These are phyloP conservation scores for Drosophila busckii DNA, from an alignment of 1,140 invertebrate genomes.

Conservation along the genomic window DNA sequence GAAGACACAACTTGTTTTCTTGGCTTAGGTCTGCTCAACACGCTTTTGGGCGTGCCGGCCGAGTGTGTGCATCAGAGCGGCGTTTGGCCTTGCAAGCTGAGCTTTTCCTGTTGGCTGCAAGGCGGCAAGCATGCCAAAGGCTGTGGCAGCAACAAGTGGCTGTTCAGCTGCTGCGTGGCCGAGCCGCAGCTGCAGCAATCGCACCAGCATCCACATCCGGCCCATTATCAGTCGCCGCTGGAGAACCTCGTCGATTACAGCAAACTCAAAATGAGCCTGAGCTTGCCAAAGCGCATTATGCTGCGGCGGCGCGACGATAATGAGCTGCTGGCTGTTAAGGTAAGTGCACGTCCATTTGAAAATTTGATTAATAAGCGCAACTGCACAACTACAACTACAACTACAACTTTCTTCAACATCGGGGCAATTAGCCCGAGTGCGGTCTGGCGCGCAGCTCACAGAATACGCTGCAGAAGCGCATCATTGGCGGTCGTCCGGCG, in stretches of 20 bases:
- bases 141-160: slow-evolving; percentile 83
- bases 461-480: slow-evolving; percentile 84
- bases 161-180: slow-evolving; percentile 85
- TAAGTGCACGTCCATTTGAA: too few species aligned
- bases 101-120: slow-evolving; percentile 86
- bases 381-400: too few species aligned
- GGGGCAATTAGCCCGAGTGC: slow-evolving; percentile 81
- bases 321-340: slow-evolving; percentile 56
- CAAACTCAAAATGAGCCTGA: slow-evolving; percentile 51
- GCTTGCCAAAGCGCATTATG: slow-evolving; percentile 67
- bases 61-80: slow-evolving; percentile 81
- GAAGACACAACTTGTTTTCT: not conserved
- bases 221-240: slow-evolving; percentile 72
- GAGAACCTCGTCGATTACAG: slow-evolving; percentile 63
- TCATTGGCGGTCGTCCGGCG: slow-evolving; percentile 87
- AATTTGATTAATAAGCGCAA: too few species aligned
- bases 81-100: slow-evolving; percentile 83
- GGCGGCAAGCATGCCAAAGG: slow-evolving; percentile 83
- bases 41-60: slow-evolving; percentile 82
- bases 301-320: slow-evolving; percentile 67
- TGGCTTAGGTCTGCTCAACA: slow-evolving; percentile 79
- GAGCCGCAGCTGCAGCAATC: slow-evolving; percentile 81
- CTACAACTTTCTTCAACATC: too few species aligned
- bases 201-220: slow-evolving; percentile 43
- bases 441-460: slow-evolving; percentile 81